Evolutionary conservation across 2,888 invertebrate genomes (phyloP), one percentile per base, ranked within the genome.

Genomic region (Heliconius erato): DNA sequence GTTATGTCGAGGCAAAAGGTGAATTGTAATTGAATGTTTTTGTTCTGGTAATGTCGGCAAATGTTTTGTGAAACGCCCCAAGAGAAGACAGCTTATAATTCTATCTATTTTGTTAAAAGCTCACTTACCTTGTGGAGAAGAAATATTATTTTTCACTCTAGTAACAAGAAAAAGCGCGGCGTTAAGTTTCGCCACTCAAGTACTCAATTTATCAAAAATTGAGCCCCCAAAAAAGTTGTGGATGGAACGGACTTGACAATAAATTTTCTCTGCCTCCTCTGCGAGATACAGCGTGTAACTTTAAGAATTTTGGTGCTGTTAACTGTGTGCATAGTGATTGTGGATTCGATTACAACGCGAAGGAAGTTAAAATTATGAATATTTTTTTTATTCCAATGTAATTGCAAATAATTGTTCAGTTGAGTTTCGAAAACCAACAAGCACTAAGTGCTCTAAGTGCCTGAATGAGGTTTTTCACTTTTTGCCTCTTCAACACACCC

Each of bases 11-110:
- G 78, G 78, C 44, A 44, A 49, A 78, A 78, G 67, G 67, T 67
- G 44, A 67, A 78, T 26, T 78, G 44, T 77, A 78, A 78, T 78
- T 78, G 67, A 78, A 78, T 78, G 67, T 78, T 78, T 67, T 67
- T 76, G 59, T 67, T 67, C 44, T 28, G 44, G 28, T 78, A 35
- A 67, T 67, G 28, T 67, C 28, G 28, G 44, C 19, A 67, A 78
- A 44, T 67, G 67, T 28, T 78, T 77, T 44, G 65, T 67, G 28
- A 67, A 23, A 65, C 26, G 11, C 49, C 59, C 23, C 32, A 35
- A 63, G 63, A 63, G 16, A 59, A 35, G 59, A 35, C 2, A 9
- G 28, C 26, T 67, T 67, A 32, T 40, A 67, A n/a, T 77, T 23
- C 19, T n/a, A 77, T 54, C 49, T 54, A 54, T 16, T 54, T 54